A percentile compares a stretch with the other conserved stretches of the same genome.
Evolutionary conservation across 2,113 vertebrate genomes (phyloP).

Genomic region (Leptobrachium leishanense): DNA sequence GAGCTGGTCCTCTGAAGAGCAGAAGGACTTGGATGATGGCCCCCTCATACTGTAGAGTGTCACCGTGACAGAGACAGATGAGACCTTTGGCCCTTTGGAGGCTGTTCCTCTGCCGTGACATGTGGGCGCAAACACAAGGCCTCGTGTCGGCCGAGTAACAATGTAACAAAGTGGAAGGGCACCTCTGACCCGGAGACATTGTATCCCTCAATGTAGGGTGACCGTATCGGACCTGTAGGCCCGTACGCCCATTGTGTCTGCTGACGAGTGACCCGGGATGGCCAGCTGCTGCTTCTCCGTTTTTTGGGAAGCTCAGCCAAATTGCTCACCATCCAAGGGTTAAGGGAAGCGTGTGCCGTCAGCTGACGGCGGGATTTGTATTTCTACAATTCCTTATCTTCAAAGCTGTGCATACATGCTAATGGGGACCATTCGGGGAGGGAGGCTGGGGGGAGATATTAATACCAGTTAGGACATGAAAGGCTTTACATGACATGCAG

Average conservation of each 20-base stretch:
- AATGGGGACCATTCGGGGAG: conserved; percentile 22
- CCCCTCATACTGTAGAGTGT: neutral
- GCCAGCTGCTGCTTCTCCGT: conserved; percentile 9
- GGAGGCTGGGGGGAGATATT: conserved; percentile 8
- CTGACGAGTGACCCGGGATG: too few species aligned
- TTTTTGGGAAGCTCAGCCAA: neutral
- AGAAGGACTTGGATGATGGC: neutral
- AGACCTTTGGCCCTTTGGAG: conserved; percentile 35
- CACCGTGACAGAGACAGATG: neutral
- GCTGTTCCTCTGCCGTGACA: conserved; percentile 12
- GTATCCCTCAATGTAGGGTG: neutral
- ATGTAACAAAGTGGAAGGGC: neutral
- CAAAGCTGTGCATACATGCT: conserved; percentile 24
- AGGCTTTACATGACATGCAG: conserved; percentile 20
- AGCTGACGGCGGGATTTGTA: conserved; percentile 22
- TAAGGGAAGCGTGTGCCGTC: conserved; percentile 19
- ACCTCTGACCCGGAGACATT: conserved; percentile 25
- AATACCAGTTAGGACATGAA: conserved; percentile 36
- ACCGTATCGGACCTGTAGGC: neutral
- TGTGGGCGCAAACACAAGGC: conserved; percentile 6
- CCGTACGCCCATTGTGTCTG: neutral
- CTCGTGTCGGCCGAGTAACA: neutral
- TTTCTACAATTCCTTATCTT: conserved; percentile 33
- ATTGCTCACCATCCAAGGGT: neutral
- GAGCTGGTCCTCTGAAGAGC: neutral